Percentiles rank a stretch among this genome's conserved stretches.
Conservation (phyloP, 2,113 vertebrate species). For the Heloderma charlesbogerti region DNA sequence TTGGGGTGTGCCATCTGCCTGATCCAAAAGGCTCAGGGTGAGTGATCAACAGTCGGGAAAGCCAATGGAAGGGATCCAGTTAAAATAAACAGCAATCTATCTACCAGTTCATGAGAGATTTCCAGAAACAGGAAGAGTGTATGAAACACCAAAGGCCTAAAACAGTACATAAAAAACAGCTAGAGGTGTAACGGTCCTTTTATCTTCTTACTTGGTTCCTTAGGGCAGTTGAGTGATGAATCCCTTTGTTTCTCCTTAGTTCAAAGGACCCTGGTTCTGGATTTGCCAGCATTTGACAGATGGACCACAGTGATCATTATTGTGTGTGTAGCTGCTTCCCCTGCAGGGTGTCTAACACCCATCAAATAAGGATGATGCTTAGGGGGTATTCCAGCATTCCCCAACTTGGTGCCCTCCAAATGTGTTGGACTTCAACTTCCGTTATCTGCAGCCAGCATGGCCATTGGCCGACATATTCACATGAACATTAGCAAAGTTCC, state of each 20-base stretch:
- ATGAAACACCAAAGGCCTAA: neutral
- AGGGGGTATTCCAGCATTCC: neutral
- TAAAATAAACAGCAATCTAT: neutral
- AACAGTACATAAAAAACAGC: neutral
- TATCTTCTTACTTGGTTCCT: neutral
- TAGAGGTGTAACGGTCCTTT: neutral
- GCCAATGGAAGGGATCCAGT: too few relatives aligned
- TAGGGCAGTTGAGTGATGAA: neutral
- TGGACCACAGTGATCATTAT: neutral
- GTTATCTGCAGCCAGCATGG: too few relatives aligned
- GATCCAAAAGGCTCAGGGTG: neutral
- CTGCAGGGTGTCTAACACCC: neutral
- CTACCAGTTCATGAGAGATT: neutral
- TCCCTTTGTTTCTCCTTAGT: neutral
- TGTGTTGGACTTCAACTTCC: too few relatives aligned
- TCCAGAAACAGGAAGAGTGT: neutral
- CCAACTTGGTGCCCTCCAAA: too few relatives aligned
- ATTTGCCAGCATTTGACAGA: neutral
- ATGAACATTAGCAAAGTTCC: neutral
- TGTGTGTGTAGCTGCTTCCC: neutral
- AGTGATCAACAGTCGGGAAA: neutral
- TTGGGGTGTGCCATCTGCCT: neutral
- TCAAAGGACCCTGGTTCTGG: neutral
- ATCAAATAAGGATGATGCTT: neutral
- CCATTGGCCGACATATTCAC: neutral